Percentiles rank a stretch among this genome's conserved stretches.
phyloP scores from a whole-genome alignment of 2,113 vertebrate genomes.

The Fulica atra region DNA sequence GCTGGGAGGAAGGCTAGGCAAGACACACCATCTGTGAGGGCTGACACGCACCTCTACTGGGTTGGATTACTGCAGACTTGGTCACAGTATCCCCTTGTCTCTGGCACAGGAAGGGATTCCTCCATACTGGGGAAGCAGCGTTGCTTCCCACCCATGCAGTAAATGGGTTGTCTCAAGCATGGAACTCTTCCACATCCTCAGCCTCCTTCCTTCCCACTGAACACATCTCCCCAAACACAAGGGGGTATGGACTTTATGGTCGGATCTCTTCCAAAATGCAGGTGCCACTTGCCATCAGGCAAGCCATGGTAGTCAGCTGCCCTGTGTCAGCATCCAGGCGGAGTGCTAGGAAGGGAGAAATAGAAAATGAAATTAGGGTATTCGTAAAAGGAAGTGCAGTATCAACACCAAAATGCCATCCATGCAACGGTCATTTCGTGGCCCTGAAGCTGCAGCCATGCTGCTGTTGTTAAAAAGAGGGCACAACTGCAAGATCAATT shows the following conservation, averaged over 20 bases:
- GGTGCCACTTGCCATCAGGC: not conserved
- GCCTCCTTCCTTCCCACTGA: not conserved
- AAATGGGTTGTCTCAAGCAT: not conserved
- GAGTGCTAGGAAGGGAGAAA: not conserved
- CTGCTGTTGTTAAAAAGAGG: not conserved
- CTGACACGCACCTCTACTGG: not conserved
- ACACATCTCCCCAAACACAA: accelerated
- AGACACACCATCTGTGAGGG: not conserved
- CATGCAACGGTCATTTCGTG: not conserved
- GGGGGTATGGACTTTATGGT: not conserved
- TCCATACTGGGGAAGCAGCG: not conserved
- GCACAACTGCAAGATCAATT: conserved; percentile 50
- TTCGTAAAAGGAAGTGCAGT: not conserved
- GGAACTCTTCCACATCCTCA: not conserved
- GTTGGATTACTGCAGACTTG: not conserved
- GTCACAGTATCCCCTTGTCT: not conserved
- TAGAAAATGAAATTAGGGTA: not conserved
- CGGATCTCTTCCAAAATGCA: not conserved
- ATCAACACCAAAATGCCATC: not conserved
- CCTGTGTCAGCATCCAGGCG: not conserved
- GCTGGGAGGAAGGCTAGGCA: not conserved
- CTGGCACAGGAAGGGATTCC: not conserved
- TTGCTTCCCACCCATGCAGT: not conserved
- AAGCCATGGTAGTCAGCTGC: not conserved
- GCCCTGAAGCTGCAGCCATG: not conserved